Percentiles rank a stretch among this genome's conserved stretches.
Conservation (phyloP, 1,140 invertebrate species). For the Acromyrmex heyeri region DNA sequence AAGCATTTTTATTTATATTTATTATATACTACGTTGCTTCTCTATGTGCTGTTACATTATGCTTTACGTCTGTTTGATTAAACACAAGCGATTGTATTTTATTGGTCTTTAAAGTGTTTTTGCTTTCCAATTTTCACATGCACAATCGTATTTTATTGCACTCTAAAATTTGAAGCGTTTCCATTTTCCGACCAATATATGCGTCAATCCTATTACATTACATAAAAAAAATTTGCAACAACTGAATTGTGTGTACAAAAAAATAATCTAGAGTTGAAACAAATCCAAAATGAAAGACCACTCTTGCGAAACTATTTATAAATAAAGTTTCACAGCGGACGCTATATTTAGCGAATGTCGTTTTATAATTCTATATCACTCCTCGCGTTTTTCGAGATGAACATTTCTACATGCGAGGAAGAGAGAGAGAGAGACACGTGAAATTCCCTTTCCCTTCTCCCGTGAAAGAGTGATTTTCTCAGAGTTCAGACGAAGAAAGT, state of each 20-base stretch:
- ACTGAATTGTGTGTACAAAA: slow-evolving; percentile 9
- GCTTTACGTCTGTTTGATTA: slow-evolving; percentile 42
- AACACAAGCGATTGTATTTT: slow-evolving; percentile 40
- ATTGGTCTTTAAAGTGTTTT: slow-evolving; percentile 40
- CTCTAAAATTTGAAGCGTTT: slow-evolving; percentile 41
- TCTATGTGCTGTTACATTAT: slow-evolving; percentile 10
- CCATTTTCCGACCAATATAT: slow-evolving; percentile 20
- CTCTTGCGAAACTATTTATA: neutral
- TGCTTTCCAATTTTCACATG: slow-evolving; percentile 34
- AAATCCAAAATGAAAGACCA: neutral
- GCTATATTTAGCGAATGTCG: neutral
- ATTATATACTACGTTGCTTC: slow-evolving; percentile 9
- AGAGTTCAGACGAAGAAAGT: slow-evolving; percentile 20
- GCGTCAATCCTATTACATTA: slow-evolving; percentile 40
- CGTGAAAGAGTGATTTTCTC: slow-evolving; percentile 59
- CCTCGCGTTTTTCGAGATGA: neutral
- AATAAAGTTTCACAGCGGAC: neutral
- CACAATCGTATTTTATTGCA: slow-evolving; percentile 44
- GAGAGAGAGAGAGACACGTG: neutral
- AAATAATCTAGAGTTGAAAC: neutral
- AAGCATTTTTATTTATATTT: neutral
- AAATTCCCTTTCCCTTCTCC: neutral
- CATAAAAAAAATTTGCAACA: slow-evolving; percentile 10
- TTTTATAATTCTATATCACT: neutral
- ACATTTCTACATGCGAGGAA: neutral